A percentile compares a stretch with the other conserved stretches of the same genome.
phyloP scores from a whole-genome alignment of 2,888 invertebrate species.

The Tryphoninae sp. region DNA sequence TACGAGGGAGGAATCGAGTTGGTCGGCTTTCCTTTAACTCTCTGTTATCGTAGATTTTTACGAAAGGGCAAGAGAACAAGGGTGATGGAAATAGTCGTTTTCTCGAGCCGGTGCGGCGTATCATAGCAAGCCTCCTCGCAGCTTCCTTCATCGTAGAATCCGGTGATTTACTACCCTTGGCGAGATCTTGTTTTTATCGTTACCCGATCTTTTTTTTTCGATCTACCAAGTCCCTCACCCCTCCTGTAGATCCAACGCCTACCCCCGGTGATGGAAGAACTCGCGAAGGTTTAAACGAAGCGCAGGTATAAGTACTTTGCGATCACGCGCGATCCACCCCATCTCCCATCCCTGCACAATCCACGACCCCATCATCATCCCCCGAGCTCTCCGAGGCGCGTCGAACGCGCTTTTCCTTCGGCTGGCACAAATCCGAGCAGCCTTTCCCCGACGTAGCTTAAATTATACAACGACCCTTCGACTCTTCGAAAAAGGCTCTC shows the following conservation, averaged over 20 bases:
- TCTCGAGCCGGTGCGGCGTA: neutral
- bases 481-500: slow-evolving; percentile 2
- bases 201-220: slow-evolving; percentile 38
- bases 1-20: neutral
- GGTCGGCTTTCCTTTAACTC: slow-evolving; percentile 2
- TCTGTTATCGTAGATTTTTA: slow-evolving; percentile 17
- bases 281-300: slow-evolving; percentile 27
- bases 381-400: neutral
- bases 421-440: slow-evolving; percentile 10
- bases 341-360: neutral
- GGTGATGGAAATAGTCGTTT: slow-evolving; percentile 16
- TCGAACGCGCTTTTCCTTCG: slow-evolving; percentile 16
- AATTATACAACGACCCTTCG: slow-evolving; percentile 20
- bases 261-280: slow-evolving; percentile 7
- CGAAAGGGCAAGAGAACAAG: slow-evolving; percentile 12
- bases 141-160: slow-evolving; percentile 41
- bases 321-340: slow-evolving; percentile 43
- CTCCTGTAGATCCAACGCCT: neutral
- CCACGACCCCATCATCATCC: neutral
- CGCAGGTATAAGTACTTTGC: slow-evolving; percentile 30
- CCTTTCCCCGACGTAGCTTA: slow-evolving; percentile 8
- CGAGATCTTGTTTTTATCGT: slow-evolving; percentile 48
- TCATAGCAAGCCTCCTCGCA: neutral
- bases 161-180: slow-evolving; percentile 51
- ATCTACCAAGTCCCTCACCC: slow-evolving; percentile 4